Conservation (phyloP, 2,797 vertebrate species). For the Orientallactaga sibirica region DNA sequence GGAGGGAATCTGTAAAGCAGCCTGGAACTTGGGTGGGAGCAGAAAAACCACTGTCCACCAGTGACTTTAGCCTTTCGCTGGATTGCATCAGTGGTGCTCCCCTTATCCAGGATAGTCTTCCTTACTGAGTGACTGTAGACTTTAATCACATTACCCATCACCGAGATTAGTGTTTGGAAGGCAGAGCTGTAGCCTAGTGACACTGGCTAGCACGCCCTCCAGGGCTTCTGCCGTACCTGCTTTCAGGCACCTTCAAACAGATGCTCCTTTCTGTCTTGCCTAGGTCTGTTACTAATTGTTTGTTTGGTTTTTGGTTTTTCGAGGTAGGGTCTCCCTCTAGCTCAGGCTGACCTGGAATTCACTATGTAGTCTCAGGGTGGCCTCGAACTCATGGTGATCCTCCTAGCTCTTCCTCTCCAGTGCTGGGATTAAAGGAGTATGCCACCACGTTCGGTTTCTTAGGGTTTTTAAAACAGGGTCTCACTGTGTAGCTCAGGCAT, state of each 20-base stretch:
- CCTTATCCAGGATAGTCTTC: constrained; percentile 11
- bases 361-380: too few species aligned
- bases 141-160: neutral
- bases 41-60: neutral
- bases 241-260: neutral
- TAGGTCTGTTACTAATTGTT: too few species aligned
- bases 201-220: neutral
- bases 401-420: too few species aligned
- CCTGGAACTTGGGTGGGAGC: neutral
- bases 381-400: too few species aligned
- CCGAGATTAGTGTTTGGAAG: neutral
- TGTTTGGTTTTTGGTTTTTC: too few species aligned
- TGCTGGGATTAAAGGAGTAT: too few species aligned
- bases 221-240: neutral
- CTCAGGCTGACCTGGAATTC: too few species aligned
- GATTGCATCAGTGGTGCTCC: neutral
- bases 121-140: neutral
- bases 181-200: neutral
- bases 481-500: too few species aligned
- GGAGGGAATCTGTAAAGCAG: neutral
- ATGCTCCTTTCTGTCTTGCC: too few species aligned
- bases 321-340: too few species aligned
- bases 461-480: too few species aligned
- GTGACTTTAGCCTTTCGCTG: neutral
- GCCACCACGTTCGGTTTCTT: too few species aligned